Evolutionary conservation across 2,797 vertebrate species (phyloP).

Genomic region (Euphonia xanthogaster): DNA sequence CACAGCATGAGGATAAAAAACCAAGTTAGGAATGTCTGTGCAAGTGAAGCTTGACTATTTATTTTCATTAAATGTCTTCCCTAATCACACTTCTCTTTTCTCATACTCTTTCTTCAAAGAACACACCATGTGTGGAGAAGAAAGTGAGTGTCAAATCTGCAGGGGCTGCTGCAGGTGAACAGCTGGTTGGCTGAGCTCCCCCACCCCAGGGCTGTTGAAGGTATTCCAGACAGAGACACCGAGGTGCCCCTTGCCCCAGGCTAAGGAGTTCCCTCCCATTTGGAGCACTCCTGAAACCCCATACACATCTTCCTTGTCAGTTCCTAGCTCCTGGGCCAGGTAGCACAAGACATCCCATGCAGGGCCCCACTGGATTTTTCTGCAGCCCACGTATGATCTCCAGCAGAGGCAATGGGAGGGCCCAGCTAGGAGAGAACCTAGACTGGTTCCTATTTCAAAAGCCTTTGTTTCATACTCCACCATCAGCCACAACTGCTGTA

Average conservation of each 20-base stretch:
- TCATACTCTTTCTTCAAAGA: not conserved
- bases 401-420: not conserved
- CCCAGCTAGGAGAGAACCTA: not conserved
- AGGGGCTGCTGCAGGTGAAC: not conserved
- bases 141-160: not conserved
- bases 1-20: not conserved
- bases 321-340: not conserved
- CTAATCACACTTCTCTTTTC: not conserved
- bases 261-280: not conserved
- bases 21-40: not conserved
- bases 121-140: not conserved
- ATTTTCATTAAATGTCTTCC: not conserved
- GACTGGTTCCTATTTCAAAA: not conserved
- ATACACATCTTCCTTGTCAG: not conserved
- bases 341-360: not conserved
- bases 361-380: accelerated
- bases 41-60: not conserved
- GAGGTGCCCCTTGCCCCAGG: not conserved
- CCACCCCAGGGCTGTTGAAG: accelerated
- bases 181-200: not conserved
- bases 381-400: not conserved
- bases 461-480: not conserved
- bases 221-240: not conserved
- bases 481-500: not conserved
- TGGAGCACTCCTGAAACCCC: not conserved